These are phyloP conservation scores for Vipera ursinii DNA, from an alignment of 2,797 vertebrate genomes.

Conservation along the genomic window DNA sequence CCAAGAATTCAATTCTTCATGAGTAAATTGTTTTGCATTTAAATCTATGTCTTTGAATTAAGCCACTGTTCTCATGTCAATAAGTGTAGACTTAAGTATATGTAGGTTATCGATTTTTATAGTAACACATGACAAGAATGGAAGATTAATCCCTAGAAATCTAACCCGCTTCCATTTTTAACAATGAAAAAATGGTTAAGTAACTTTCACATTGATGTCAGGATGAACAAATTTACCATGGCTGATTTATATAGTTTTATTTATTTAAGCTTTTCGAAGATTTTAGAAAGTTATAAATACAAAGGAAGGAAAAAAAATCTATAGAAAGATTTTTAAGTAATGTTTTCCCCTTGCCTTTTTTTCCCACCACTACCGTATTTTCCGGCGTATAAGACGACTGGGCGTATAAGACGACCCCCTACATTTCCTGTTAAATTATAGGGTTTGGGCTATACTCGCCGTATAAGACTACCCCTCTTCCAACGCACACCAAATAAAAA, in stretches of 20 bases:
- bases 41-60: not conserved
- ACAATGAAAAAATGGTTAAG: not conserved
- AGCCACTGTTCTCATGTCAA: not conserved
- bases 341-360: not conserved
- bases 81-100: not conserved
- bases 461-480: no score
- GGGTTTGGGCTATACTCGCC: no score
- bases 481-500: no score
- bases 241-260: not conserved
- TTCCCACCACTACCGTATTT: not conserved
- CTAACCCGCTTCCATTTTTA: not conserved
- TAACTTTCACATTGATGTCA: not conserved
- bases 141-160: not conserved
- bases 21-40: not conserved
- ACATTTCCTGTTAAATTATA: no score
- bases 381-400: no score
- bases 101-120: not conserved
- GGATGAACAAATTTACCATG: not conserved
- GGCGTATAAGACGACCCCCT: no score
- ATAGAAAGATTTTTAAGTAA: not conserved
- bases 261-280: not conserved
- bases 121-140: not conserved
- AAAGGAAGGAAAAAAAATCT: not conserved
- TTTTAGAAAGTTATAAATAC: not conserved
- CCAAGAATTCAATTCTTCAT: not conserved